Evolutionary conservation across 53 echinoderm and acorn worm genomes (phyloP), one percentile per base, ranked within the genome.

Genomic region (Antedon mediterranea): DNA sequence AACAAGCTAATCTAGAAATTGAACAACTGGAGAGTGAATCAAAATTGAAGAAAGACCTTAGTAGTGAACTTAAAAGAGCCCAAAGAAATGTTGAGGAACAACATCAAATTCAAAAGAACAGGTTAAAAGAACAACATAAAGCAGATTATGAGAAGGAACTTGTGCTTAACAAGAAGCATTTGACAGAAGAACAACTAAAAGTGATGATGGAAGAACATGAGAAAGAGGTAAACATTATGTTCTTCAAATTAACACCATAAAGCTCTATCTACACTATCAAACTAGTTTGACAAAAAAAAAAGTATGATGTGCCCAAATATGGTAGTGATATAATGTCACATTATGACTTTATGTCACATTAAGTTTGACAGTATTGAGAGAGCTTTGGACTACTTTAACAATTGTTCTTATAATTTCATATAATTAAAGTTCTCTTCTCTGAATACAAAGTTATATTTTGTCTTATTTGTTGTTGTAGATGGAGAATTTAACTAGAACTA

Each of bases 141-240:
- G 81, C 84, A 32, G 87, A 87, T 13, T 95, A 90, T 82, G 87
- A 95, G 84, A 95, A 92, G 82, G 97, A 95, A 84, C 89, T 95
- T 89, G 77, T 92, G 29, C 80, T 95, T 31, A 91, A 92, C 89
- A 87, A 86, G 73, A 95, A 89, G 72, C 81, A 89, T 32, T 79
- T 95, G 32, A 75, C 85, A 0, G 84, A 95, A 76, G 97, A 95
- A 4, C 77, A 92, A 73, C 81, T 78, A 72, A 89, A 92, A 79
- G 89, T 89, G 72, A 28, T 95, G 32, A 75, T 95, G 43, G 89
- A 95, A 26, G 78, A 95, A 28, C 97, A 95, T 72, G 71, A 85
- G 81, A 86, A 76, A 72, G 88, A 92, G 81, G 97, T 92, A 43
- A n/a, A n/a, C n/a, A n/a, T n/a, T n/a, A n/a, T n/a, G n/a, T n/a